phyloP scores from a whole-genome alignment of 1,140 invertebrate species.

The Triops longicaudatus region DNA sequence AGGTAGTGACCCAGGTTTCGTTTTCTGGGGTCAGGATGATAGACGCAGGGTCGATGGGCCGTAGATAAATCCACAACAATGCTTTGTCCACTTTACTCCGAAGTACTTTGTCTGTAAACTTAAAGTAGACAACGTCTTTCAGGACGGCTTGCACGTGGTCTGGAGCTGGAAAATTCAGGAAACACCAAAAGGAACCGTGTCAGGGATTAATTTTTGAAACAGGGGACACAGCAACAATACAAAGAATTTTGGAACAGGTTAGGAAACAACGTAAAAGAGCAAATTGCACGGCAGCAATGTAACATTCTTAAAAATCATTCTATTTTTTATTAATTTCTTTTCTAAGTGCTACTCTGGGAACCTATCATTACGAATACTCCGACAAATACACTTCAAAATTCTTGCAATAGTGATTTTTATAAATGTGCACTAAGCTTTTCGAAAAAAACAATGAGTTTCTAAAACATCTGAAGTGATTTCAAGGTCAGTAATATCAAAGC shows the following conservation, averaged over 20 bases:
- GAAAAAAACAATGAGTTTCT: no score
- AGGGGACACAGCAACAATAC: background rate
- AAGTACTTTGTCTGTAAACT: conserved; percentile 48
- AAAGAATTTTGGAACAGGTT: background rate
- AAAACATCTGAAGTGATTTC: no score
- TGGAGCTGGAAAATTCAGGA: conserved; percentile 39
- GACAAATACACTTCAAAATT: no score
- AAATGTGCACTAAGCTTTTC: no score
- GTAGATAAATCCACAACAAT: conserved; percentile 47
- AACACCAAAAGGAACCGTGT: conserved; percentile 5
- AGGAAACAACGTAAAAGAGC: no score
- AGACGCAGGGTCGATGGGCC: conserved; percentile 21
- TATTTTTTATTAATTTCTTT: no score
- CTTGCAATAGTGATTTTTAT: no score
- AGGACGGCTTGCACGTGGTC: conserved; percentile 37
- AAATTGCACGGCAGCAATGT: no score
- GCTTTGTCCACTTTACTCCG: conserved; percentile 44
- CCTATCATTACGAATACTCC: no score
- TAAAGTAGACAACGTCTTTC: conserved; percentile 44
- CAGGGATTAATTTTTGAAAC: background rate
- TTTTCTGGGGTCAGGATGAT: conserved; percentile 1
- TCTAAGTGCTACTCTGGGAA: no score
- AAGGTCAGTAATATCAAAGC: no score
- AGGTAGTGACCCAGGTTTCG: conserved; percentile 10
- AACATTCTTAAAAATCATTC: no score